Conservation (phyloP, 1,140 invertebrate species). For the Pachypeltis micranthus region DNA sequence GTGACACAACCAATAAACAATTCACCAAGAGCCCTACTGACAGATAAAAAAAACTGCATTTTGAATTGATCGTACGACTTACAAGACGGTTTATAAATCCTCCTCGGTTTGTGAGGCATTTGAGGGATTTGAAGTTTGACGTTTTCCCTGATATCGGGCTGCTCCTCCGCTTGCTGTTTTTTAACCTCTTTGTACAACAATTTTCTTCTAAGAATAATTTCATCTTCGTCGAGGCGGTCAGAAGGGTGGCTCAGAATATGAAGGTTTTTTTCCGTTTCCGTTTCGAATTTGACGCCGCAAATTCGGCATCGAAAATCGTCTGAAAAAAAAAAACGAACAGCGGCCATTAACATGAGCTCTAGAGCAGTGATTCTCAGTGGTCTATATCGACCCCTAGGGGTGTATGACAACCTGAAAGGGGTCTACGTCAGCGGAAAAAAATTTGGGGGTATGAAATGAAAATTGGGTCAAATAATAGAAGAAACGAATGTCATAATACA, state of each 20-base stretch:
- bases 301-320: slow-evolving; percentile 1
- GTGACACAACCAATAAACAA: too few relatives aligned
- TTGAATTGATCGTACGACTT: too few relatives aligned
- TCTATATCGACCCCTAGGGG: too few relatives aligned
- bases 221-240: slow-evolving; percentile 7
- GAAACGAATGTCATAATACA: too few relatives aligned
- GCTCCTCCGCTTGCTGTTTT: slow-evolving; percentile 40
- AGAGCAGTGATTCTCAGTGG: too few relatives aligned
- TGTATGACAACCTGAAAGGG: too few relatives aligned
- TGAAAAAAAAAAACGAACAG: background rate
- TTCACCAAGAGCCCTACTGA: too few relatives aligned
- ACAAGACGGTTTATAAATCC: slow-evolving; percentile 17
- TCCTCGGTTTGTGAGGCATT: slow-evolving; percentile 40
- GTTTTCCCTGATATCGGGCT: slow-evolving; percentile 30
- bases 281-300: slow-evolving; percentile 6
- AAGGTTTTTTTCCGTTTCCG: slow-evolving; percentile 3
- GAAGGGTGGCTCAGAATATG: slow-evolving; percentile 5
- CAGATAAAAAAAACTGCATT: too few relatives aligned
- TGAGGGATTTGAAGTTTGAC: slow-evolving; percentile 39
- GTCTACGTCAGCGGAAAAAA: too few relatives aligned
- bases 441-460: background rate
- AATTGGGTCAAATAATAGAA: too few relatives aligned
- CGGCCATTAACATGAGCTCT: too few relatives aligned
- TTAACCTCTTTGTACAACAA: slow-evolving; percentile 44
- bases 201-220: slow-evolving; percentile 13